Conservation (phyloP, 2,797 vertebrate genomes). For the Ispidina picta region DNA sequence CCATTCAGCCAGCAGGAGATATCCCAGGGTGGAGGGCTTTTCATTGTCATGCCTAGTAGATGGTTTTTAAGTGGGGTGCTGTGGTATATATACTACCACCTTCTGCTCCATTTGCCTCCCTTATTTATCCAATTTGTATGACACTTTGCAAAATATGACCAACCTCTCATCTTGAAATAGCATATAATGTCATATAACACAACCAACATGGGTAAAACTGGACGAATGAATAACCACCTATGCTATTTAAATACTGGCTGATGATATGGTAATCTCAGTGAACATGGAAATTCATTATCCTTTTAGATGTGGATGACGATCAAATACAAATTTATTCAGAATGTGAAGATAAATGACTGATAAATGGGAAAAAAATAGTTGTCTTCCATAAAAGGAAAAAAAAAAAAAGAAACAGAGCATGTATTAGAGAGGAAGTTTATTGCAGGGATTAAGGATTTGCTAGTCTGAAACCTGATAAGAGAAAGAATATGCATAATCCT, state of each 20-base stretch:
- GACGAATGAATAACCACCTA: not conserved
- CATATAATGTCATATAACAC: not conserved
- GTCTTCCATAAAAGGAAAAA: not conserved
- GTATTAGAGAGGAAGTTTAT: conserved; percentile 27
- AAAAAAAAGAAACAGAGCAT: not conserved
- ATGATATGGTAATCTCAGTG: not conserved
- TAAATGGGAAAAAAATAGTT: conserved; percentile 11
- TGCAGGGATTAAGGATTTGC: conserved; percentile 28
- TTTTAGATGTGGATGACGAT: not conserved
- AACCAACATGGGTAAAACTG: not conserved
- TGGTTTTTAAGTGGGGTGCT: not conserved
- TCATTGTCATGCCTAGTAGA: not conserved
- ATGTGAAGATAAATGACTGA: conserved; percentile 33
- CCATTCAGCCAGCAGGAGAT: not conserved
- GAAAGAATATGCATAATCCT: conserved; percentile 33
- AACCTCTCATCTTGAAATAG: not conserved
- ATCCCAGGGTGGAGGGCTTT: not conserved
- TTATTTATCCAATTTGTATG: not conserved
- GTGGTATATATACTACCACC: not conserved
- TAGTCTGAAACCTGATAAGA: conserved; percentile 37
- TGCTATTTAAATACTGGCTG: not conserved
- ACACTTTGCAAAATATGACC: not conserved
- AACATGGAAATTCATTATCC: not conserved
- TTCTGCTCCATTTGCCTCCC: not conserved
- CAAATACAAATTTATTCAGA: conserved; percentile 17